Conservation (phyloP, 2,113 vertebrate genomes). For the Rhagologus leucostigma region DNA sequence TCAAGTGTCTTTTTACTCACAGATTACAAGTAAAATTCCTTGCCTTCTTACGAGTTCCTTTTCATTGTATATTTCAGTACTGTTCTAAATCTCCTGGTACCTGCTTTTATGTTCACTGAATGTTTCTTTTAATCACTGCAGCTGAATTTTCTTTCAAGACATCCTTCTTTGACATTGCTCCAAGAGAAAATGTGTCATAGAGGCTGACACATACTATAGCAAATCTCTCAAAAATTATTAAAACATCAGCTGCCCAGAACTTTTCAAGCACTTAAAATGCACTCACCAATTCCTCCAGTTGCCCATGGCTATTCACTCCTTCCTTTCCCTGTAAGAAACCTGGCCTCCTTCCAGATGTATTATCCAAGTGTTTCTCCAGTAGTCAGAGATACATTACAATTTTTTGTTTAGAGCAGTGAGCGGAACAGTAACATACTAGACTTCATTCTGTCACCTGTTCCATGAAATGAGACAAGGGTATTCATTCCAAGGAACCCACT, state of each 20-base stretch:
- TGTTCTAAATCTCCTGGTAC: slow-evolving; percentile 33
- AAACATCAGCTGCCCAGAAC: slow-evolving; percentile 44
- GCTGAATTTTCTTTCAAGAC: slow-evolving; percentile 64
- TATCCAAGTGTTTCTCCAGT: background rate
- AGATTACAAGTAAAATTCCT: background rate
- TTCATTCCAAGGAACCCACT: background rate
- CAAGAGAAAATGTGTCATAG: slow-evolving; percentile 49
- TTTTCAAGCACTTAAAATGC: background rate
- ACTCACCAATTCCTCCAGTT: background rate
- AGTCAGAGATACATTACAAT: background rate
- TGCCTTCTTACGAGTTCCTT: background rate
- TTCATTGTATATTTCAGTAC: background rate
- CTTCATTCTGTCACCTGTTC: background rate
- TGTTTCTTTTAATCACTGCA: slow-evolving; percentile 65
- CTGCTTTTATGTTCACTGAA: slow-evolving; percentile 39
- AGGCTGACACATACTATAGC: slow-evolving; percentile 30
- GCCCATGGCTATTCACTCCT: background rate
- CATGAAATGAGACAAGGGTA: background rate
- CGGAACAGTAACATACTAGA: background rate
- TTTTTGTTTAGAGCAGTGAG: background rate
- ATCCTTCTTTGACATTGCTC: slow-evolving; percentile 72
- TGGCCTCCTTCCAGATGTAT: background rate
- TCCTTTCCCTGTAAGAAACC: background rate
- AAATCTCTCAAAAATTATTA: slow-evolving; percentile 67
- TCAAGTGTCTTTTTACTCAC: background rate